Conservation (phyloP, 2,797 vertebrate species). For the Acropternis orthonyx region DNA sequence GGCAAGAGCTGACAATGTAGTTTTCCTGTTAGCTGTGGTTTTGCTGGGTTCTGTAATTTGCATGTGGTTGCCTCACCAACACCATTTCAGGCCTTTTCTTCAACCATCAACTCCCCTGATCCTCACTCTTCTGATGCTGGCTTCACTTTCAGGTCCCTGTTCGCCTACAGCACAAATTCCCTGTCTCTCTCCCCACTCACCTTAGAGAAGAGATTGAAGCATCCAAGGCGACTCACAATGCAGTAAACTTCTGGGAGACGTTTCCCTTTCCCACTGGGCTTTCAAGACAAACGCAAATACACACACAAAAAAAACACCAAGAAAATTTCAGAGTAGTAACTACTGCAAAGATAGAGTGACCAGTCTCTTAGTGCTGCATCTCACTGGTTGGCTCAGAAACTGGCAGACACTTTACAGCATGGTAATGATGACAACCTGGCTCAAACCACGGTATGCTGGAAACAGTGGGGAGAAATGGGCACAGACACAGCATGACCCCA, state of each 20-base stretch:
- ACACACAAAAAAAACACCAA: neutral
- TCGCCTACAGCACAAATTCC: neutral
- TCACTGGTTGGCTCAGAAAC: neutral
- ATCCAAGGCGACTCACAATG: slow-evolving; percentile 91
- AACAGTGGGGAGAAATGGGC: neutral
- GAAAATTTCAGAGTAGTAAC: neutral
- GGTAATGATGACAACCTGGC: neutral
- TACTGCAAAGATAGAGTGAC: neutral
- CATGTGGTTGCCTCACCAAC: neutral
- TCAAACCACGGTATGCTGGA: neutral
- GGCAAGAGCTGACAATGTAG: neutral
- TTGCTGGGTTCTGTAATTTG: neutral
- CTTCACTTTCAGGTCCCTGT: neutral
- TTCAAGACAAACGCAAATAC: slow-evolving; percentile 48
- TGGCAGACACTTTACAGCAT: neutral
- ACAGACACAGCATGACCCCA: neutral
- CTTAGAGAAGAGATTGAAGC: slow-evolving; percentile 94
- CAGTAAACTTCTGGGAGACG: slow-evolving; percentile 87
- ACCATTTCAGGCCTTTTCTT: neutral
- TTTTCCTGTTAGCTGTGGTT: neutral
- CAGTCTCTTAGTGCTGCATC: neutral
- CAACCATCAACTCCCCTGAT: neutral
- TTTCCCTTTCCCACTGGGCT: slow-evolving; percentile 84
- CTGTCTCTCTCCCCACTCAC: slow-evolving; percentile 62
- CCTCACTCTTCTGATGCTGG: neutral